Evolutionary conservation across 2,888 invertebrate species (phyloP).

Genomic region (Chymomyza caudatula): DNA sequence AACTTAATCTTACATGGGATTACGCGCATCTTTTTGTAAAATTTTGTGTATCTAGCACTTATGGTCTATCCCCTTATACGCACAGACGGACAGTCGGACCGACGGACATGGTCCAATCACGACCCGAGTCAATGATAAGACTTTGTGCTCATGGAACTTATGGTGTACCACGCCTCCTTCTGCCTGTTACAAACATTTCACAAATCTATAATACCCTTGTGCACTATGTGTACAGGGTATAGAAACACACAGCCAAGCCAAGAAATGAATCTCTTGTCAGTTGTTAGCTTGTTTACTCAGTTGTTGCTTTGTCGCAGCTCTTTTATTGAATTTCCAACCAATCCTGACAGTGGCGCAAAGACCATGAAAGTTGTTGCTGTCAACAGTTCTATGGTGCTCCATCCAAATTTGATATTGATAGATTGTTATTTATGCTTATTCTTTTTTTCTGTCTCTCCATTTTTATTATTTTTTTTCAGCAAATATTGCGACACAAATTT

Average conservation of each 20-base stretch:
- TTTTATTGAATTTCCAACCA: slow-evolving; percentile 26
- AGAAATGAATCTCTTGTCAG: neutral
- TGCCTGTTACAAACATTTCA: too few relatives aligned
- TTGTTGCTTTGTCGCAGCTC: neutral
- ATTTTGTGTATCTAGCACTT: too few relatives aligned
- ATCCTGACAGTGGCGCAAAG: neutral
- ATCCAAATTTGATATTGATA: neutral
- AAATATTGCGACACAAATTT: neutral
- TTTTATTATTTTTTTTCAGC: neutral
- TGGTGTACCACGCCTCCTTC: too few relatives aligned
- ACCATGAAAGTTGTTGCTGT: neutral
- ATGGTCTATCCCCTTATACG: too few relatives aligned
- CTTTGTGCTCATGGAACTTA: too few relatives aligned
- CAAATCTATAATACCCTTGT: too few relatives aligned
- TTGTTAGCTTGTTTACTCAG: neutral
- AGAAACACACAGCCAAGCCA: neutral
- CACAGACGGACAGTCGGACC: too few relatives aligned
- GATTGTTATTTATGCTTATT: slow-evolving; percentile 1
- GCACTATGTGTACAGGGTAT: neutral
- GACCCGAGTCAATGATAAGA: too few relatives aligned
- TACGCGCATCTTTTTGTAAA: too few relatives aligned
- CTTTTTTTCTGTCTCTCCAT: neutral
- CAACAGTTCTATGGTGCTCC: neutral
- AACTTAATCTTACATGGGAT: too few relatives aligned
- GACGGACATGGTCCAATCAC: too few relatives aligned